Conservation (phyloP, 2,888 invertebrate species). For the Heteromyza rotundicornis region DNA sequence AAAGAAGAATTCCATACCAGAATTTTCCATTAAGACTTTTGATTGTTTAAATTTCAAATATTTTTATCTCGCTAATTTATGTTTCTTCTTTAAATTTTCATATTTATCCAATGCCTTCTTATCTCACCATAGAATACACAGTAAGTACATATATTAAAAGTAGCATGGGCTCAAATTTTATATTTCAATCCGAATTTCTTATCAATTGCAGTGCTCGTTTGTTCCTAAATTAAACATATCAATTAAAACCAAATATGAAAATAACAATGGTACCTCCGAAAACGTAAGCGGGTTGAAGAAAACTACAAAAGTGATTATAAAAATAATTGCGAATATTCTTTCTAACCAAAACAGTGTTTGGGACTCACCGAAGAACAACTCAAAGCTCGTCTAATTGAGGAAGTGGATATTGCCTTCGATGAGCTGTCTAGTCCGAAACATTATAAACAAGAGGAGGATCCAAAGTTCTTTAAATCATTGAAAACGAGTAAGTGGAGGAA, state of each 20-base stretch:
- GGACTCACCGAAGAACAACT: slow-evolving; percentile 76
- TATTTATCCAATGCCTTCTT: no score
- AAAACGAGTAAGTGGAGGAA: slow-evolving; percentile 69
- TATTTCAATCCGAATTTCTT: no score
- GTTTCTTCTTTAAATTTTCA: no score
- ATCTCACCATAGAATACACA: slow-evolving; percentile 69
- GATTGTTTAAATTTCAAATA: no score
- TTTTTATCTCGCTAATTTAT: no score
- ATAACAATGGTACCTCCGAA: slow-evolving; percentile 85
- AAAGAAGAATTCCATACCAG: no score
- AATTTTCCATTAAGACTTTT: no score
- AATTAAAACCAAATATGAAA: slow-evolving; percentile 88
- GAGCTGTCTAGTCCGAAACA: slow-evolving; percentile 79
- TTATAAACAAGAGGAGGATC: slow-evolving; percentile 90
- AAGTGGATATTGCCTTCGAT: slow-evolving; percentile 87
- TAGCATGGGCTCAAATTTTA: slow-evolving; percentile 19
- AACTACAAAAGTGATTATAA: no score
- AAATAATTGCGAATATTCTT: no score
- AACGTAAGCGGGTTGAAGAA: slow-evolving; percentile 72
- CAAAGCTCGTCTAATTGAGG: slow-evolving; percentile 76
- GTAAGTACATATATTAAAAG: slow-evolving; percentile 66
- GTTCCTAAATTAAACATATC: slow-evolving; percentile 83
- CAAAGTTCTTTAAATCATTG: slow-evolving; percentile 80
- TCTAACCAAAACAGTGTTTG: slow-evolving; percentile 74
- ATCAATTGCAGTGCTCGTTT: slow-evolving; percentile 83